Evolutionary conservation across 2,113 vertebrate genomes (phyloP).

Genomic region (Lampris megalopsis): DNA sequence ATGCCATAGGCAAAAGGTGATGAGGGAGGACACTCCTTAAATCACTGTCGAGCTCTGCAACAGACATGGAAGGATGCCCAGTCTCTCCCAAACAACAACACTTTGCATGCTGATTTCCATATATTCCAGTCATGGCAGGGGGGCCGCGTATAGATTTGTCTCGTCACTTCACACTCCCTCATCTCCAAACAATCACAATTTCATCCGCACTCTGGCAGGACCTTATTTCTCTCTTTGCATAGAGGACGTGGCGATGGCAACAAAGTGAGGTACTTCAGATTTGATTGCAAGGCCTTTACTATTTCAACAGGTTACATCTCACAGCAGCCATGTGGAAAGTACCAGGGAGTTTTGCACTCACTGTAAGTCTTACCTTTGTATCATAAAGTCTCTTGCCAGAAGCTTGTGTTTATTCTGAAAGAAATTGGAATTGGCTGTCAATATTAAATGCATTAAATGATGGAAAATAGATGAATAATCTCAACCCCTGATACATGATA

Average conservation of each 20-base stretch:
- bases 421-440: conserved; percentile 13
- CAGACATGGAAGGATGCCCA: conserved; percentile 52
- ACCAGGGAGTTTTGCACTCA: conserved; percentile 58
- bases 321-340: conserved; percentile 77
- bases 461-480: no score
- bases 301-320: conserved; percentile 58
- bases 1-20: neutral
- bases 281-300: conserved; percentile 67
- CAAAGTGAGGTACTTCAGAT: conserved; percentile 84
- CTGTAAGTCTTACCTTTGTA: conserved; percentile 70
- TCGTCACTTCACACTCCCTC: conserved; percentile 72
- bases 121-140: conserved; percentile 75
- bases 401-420: neutral
- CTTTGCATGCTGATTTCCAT: conserved; percentile 88
- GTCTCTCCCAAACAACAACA: conserved; percentile 58
- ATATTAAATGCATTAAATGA: conserved; percentile 8
- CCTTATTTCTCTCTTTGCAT: conserved; percentile 64
- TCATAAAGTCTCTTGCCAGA: conserved; percentile 7
- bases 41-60: conserved; percentile 51
- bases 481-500: no score
- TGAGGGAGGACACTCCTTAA: conserved; percentile 36
- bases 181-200: conserved; percentile 73
- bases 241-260: conserved; percentile 80
- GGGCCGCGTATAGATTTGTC: conserved; percentile 71
- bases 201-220: conserved; percentile 70